These are phyloP conservation scores for Odontesthes bonariensis DNA, from an alignment of 2,113 vertebrate species.

Conservation along the genomic window DNA sequence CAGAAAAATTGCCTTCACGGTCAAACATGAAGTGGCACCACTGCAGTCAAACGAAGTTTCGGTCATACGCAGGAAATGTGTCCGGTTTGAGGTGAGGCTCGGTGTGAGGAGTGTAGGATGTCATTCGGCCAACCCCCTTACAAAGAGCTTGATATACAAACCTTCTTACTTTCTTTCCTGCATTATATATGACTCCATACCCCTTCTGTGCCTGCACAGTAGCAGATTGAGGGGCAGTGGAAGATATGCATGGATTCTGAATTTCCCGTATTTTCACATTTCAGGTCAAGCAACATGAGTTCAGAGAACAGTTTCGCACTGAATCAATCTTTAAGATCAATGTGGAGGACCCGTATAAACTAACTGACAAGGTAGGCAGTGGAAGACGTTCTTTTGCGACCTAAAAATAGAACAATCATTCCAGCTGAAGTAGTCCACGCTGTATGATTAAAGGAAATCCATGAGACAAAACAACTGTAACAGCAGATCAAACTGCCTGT, in stretches of 20 bases:
- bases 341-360: constrained; percentile 76
- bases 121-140: constrained; percentile 39
- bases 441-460: constrained; percentile 6
- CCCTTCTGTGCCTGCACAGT: background rate
- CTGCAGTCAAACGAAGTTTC: constrained; percentile 88
- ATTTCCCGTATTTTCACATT: constrained; percentile 40
- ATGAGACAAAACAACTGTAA: background rate
- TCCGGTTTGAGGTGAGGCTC: constrained; percentile 89
- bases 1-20: constrained; percentile 85
- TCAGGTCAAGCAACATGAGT: constrained; percentile 85
- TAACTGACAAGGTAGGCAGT: constrained; percentile 77
- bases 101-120: constrained; percentile 37
- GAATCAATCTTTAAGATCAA: constrained; percentile 80
- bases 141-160: constrained; percentile 63
- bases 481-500: constrained; percentile 1
- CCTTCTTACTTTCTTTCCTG: constrained; percentile 52
- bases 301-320: constrained; percentile 84
- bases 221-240: background rate
- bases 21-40: constrained; percentile 86
- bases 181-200: constrained; percentile 62
- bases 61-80: constrained; percentile 90
- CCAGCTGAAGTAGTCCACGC: background rate
- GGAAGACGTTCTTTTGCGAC: background rate
- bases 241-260: constrained; percentile 11
- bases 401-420: background rate